phyloP scores from a whole-genome alignment of 2,888 invertebrate species.

The Boloria euphrosyne region DNA sequence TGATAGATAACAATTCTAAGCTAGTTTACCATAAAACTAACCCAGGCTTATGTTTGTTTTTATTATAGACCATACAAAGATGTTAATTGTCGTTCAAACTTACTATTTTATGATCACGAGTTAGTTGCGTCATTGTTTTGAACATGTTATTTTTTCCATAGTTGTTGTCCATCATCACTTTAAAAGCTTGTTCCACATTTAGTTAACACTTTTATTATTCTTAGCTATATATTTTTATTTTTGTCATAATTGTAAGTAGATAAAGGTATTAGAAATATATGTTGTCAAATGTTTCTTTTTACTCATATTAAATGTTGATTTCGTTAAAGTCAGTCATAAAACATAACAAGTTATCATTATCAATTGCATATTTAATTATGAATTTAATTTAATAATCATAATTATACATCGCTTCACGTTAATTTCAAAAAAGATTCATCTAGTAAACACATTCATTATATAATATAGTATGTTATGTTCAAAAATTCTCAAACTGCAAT shows the following conservation, averaged over 20 bases:
- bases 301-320: too few relatives aligned
- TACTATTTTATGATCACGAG: too few relatives aligned
- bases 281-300: not conserved
- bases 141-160: not conserved
- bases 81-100: too few relatives aligned
- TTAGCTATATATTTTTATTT: constrained; percentile 1
- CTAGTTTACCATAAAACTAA: too few relatives aligned
- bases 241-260: not conserved
- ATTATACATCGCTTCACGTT: not conserved
- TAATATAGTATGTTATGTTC: not conserved
- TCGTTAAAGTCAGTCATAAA: too few relatives aligned
- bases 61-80: too few relatives aligned
- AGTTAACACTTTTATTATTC: constrained; percentile 1
- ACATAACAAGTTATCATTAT: too few relatives aligned
- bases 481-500: not conserved
- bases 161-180: constrained; percentile 12
- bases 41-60: too few relatives aligned
- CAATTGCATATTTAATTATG: too few relatives aligned
- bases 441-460: too few relatives aligned
- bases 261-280: not conserved
- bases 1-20: too few relatives aligned
- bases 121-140: constrained; percentile 4
- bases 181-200: constrained; percentile 1
- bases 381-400: too few relatives aligned
- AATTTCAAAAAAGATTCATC: not conserved